Percentiles rank a stretch among this genome's conserved stretches.
These are phyloP conservation scores for Bradypus variegatus DNA, from an alignment of 2,797 vertebrate genomes.

Conservation along the genomic window DNA sequence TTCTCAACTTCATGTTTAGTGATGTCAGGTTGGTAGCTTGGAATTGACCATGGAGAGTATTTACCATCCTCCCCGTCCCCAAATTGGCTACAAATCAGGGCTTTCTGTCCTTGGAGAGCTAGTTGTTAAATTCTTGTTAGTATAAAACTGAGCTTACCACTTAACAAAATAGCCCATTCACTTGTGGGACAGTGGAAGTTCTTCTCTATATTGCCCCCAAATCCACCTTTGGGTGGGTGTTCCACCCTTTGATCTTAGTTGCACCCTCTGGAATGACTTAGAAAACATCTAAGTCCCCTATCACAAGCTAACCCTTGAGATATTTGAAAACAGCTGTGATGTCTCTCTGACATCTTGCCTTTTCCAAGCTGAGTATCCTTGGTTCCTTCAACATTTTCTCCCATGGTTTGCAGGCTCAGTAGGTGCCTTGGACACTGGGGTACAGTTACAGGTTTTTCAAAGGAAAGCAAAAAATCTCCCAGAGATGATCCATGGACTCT, in stretches of 20 bases:
- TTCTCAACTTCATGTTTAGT: not conserved
- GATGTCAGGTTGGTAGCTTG: not conserved
- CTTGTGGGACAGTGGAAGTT: not conserved
- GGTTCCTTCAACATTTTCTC: not conserved
- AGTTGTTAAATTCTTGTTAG: not conserved
- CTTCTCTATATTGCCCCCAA: not conserved
- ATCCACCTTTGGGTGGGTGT: not conserved
- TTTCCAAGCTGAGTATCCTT: not conserved
- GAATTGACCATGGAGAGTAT: not conserved
- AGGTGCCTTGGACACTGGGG: not conserved
- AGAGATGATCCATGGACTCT: not conserved
- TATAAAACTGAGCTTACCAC: not conserved
- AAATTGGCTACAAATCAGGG: not conserved
- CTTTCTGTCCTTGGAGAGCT: not conserved
- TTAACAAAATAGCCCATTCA: not conserved
- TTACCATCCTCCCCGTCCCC: not conserved
- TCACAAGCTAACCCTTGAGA: not conserved
- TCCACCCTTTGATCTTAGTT: not conserved
- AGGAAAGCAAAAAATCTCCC: not conserved
- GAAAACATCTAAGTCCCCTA: not conserved
- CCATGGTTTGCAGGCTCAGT: not conserved
- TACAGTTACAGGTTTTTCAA: not conserved
- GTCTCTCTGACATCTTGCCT: not conserved
- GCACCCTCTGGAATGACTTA: not conserved
- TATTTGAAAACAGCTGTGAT: not conserved